Base-by-base conservation (phyloP, 2,888 invertebrate genomes). In the Agonopterix heracliana region DNA sequence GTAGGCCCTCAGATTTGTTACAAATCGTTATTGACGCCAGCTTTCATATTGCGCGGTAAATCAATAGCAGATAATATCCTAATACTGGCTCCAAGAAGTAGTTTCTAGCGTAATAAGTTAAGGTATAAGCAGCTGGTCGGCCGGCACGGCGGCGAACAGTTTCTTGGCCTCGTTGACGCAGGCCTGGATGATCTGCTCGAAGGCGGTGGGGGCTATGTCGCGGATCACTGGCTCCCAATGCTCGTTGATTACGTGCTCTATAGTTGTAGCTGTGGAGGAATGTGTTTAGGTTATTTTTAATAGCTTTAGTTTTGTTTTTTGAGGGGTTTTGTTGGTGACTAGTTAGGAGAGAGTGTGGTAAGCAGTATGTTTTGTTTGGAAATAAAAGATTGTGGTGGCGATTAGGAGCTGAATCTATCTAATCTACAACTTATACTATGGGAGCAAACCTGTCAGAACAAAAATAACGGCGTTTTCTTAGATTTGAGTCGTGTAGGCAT, bases 161-260 rank as follows among this genome's bases (percentile, higher is more conserved):
- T 86, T 87, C 64, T 86, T 82, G 55, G 75, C 64, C 55, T 85
- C 81, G 54, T 81, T 71, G 53, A 89, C 82, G 59, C 88, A 88
- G 8, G 85, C 79, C 58, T 68, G 67, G 62, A 89, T 86, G 67
- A 88, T 84, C 55, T 84, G 80, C 54, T 81, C 68, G 67, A 88
- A 87, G 61, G 86, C 84, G 35, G 71, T 69, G 2, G 87, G 84
- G 10, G 84, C 88, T 53, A 89, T 80, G 64, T 89, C 88, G n/a
- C 74, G 63, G 59, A 89, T 86, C 64, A 89, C 86, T 34, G 80
- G 70, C 68, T 86, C 86, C 89, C 89, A 89, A 66, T 88, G 78
- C 49, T 77, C 75, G 64, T 89, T 88, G 63, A 88, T 78, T 57
- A 86, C 85, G 53, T 57, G 62, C 58, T 81, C 72, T 49, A 88